Percentiles rank a stretch among this genome's conserved stretches.
phyloP scores from a whole-genome alignment of 2,888 invertebrate genomes.

The Sarcophaga caerulescens region DNA sequence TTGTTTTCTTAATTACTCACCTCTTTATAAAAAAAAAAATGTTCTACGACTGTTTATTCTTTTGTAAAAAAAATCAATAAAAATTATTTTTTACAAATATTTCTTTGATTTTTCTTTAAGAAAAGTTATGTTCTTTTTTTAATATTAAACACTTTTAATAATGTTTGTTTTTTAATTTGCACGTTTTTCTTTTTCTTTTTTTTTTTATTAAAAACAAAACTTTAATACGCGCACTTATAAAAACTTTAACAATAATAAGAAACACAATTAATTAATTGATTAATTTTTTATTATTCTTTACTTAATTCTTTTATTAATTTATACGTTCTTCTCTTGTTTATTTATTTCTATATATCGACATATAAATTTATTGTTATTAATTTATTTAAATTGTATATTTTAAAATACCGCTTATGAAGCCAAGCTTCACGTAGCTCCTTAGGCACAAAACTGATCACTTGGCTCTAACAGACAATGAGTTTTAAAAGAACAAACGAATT shows the following conservation, averaged over 20 bases:
- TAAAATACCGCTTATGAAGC: slow-evolving; percentile 60
- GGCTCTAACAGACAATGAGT: slow-evolving; percentile 58
- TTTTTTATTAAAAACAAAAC: neutral
- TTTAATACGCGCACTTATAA: slow-evolving; percentile 55
- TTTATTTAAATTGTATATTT: slow-evolving; percentile 20
- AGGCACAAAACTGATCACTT: slow-evolving; percentile 61
- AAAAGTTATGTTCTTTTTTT: neutral
- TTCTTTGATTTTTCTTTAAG: slow-evolving; percentile 9
- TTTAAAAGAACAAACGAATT: slow-evolving; percentile 65
- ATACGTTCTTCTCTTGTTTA: slow-evolving; percentile 31
- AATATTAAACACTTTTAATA: slow-evolving; percentile 37
- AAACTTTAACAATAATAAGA: slow-evolving; percentile 38
- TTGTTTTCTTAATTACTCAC: slow-evolving; percentile 37
- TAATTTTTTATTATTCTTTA: slow-evolving; percentile 27
- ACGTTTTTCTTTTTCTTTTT: slow-evolving; percentile 34
- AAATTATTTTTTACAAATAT: slow-evolving; percentile 40
- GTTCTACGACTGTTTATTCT: neutral
- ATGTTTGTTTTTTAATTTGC: slow-evolving; percentile 57
- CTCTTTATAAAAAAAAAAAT: no score
- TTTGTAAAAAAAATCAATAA: slow-evolving; percentile 35
- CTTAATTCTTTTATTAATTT: slow-evolving; percentile 45
- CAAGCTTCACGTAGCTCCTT: slow-evolving; percentile 64
- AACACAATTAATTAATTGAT: no score
- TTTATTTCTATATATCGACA: slow-evolving; percentile 31
- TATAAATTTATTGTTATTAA: neutral